Conservation (phyloP, 2,888 invertebrate genomes). For the Drosophila diplacantha region DNA sequence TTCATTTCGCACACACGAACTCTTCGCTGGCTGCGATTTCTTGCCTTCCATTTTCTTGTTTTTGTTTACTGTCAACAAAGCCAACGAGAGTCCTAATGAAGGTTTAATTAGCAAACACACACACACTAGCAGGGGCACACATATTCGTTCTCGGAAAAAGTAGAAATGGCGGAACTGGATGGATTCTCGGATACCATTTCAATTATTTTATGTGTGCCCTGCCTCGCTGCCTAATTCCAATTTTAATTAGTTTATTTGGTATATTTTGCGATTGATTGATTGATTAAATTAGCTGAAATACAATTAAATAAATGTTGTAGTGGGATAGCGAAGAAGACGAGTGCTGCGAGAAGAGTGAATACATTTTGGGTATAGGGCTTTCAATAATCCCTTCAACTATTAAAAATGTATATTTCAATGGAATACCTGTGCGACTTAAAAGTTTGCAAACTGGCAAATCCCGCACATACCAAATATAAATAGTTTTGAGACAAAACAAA, state of each 20-base stretch:
- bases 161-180: slow-evolving; percentile 22
- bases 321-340: slow-evolving; percentile 25
- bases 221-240: slow-evolving; percentile 51
- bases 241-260: slow-evolving; percentile 66
- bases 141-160: not conserved
- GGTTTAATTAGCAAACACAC: slow-evolving; percentile 65
- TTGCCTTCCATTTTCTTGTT: slow-evolving; percentile 26
- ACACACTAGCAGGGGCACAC: slow-evolving; percentile 19
- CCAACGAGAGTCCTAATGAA: slow-evolving; percentile 58
- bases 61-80: slow-evolving; percentile 62
- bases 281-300: slow-evolving; percentile 54
- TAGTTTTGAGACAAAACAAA: slow-evolving; percentile 29
- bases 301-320: slow-evolving; percentile 24
- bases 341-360: slow-evolving; percentile 31
- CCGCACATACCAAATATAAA: not conserved
- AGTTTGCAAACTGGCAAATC: not conserved
- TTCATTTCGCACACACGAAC: slow-evolving; percentile 48
- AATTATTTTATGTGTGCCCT: slow-evolving; percentile 29
- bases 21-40: slow-evolving; percentile 39
- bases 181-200: slow-evolving; percentile 26
- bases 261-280: slow-evolving; percentile 55
- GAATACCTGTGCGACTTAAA: not conserved
- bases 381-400: too few species aligned
- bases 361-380: not conserved
- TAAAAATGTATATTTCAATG: not conserved